Evolutionary conservation across 2,113 vertebrate species (phyloP).

Genomic region (Suncus etruscus): DNA sequence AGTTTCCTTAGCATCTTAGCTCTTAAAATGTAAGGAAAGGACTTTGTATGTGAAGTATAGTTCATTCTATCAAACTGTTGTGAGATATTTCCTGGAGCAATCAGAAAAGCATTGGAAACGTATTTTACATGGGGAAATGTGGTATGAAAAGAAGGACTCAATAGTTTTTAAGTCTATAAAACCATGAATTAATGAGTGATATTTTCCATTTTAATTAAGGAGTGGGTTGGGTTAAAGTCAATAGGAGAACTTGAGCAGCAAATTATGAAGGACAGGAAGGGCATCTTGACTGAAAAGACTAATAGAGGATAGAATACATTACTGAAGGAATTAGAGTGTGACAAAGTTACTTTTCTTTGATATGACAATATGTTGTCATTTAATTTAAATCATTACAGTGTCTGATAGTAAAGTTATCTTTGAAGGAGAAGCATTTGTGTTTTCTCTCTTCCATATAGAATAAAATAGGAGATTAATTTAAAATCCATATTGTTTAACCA

Average conservation of each 20-base stretch:
- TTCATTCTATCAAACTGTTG: not conserved
- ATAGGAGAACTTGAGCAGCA: conserved; percentile 12
- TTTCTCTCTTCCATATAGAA: not conserved
- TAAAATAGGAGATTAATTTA: not conserved
- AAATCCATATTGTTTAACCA: conserved; percentile 27
- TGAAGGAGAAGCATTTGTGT: conserved; percentile 39
- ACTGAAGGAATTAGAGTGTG: conserved; percentile 4
- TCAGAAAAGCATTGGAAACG: not conserved
- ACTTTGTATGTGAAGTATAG: not conserved
- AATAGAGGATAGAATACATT: not conserved
- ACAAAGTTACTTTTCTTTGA: conserved; percentile 24
- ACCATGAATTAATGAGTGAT: not conserved
- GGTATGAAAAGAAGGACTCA: not conserved
- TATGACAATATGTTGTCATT: conserved; percentile 22
- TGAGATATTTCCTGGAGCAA: not conserved
- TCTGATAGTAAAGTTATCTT: conserved; percentile 30
- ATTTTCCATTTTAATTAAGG: conserved; percentile 51
- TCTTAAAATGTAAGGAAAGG: not conserved
- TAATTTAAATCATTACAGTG: conserved; percentile 53
- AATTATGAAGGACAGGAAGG: conserved; percentile 36
- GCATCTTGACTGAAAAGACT: conserved; percentile 19
- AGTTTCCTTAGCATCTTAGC: not conserved
- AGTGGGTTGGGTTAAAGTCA: conserved; percentile 25
- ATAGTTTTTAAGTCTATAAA: not conserved
- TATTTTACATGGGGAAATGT: not conserved